A percentile compares a stretch with the other conserved stretches of the same genome.
phyloP scores from a whole-genome alignment of 1,140 invertebrate species.

The Leptinotarsa undecemlineata region DNA sequence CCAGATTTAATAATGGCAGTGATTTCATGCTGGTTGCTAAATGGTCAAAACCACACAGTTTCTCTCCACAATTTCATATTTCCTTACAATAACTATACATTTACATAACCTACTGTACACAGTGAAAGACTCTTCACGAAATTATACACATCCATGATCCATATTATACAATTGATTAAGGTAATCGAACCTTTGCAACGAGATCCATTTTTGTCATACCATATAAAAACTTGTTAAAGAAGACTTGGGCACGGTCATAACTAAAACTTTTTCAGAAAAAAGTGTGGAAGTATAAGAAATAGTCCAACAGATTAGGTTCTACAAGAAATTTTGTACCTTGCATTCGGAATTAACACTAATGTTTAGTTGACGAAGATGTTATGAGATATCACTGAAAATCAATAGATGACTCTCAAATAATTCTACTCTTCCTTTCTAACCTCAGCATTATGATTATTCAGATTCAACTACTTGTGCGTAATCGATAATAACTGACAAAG shows the following conservation, averaged over 20 bases:
- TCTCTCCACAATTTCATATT: conserved; percentile 25
- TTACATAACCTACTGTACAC: conserved; percentile 36
- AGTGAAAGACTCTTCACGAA: conserved; percentile 35
- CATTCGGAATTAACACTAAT: too few species aligned
- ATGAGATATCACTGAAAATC: too few species aligned
- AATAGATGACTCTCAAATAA: too few species aligned
- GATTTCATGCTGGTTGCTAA: conserved; percentile 40
- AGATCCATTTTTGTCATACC: conserved; percentile 30
- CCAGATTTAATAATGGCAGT: conserved; percentile 39
- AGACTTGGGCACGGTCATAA: conserved; percentile 1
- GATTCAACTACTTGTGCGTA: background rate
- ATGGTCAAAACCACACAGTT: conserved; percentile 35
- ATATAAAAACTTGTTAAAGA: conserved; percentile 18
- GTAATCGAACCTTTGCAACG: conserved; percentile 35
- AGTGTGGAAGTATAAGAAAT: too few species aligned
- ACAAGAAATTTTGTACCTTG: too few species aligned
- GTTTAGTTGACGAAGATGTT: too few species aligned
- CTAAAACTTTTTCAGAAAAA: background rate
- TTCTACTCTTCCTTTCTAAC: too few species aligned
- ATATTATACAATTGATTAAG: conserved; percentile 31
- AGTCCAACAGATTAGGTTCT: too few species aligned
- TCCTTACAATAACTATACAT: conserved; percentile 32
- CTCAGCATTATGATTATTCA: too few species aligned
- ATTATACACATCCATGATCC: conserved; percentile 34
- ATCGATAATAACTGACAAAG: background rate